phyloP scores from a whole-genome alignment of 2,113 vertebrate genomes.

The Pavo muticus region DNA sequence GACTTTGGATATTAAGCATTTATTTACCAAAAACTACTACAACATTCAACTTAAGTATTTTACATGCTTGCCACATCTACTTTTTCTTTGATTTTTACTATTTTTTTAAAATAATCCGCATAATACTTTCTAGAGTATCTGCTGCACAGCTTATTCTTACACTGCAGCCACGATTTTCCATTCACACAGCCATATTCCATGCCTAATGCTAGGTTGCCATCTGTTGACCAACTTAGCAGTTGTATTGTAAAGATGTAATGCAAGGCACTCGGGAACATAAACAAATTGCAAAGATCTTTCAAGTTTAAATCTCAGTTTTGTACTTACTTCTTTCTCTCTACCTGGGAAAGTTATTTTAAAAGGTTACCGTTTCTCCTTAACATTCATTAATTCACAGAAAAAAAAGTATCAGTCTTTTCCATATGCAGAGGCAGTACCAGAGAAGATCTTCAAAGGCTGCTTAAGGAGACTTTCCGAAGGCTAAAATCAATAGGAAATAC shows the following conservation, averaged over 20 bases:
- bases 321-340: not conserved
- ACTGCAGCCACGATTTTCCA: not conserved
- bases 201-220: slow-evolving; percentile 61
- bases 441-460: not conserved
- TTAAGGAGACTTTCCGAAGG: not conserved
- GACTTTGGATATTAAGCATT: not conserved
- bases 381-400: not conserved
- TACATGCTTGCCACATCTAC: not conserved
- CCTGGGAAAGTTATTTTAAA: not conserved
- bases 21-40: not conserved
- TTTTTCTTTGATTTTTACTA: not conserved
- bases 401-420: not conserved
- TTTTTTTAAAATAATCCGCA: not conserved
- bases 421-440: too few relatives aligned
- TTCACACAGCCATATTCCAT: not conserved
- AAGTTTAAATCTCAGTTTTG: not conserved
- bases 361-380: not conserved
- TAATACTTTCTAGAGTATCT: not conserved
- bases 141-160: not conserved
- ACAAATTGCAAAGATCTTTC: not conserved
- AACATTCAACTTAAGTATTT: not conserved
- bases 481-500: not conserved
- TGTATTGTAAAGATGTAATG: not conserved
- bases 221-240: slow-evolving; percentile 44
- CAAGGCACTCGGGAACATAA: not conserved